Conservation (phyloP, 1,140 invertebrate species). For the Vanessa atalanta region DNA sequence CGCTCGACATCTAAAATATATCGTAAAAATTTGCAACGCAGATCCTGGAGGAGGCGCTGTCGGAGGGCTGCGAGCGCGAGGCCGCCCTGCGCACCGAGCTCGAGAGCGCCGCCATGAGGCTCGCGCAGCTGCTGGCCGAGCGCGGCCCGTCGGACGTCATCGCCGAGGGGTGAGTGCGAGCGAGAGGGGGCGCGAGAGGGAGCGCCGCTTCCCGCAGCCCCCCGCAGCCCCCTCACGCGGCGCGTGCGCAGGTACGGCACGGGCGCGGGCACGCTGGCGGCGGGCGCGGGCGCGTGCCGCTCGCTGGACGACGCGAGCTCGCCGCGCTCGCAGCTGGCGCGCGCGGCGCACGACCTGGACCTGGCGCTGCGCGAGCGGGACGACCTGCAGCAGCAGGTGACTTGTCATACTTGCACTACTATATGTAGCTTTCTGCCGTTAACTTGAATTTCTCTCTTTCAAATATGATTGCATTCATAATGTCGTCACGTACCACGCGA, state of each 20-base stretch:
- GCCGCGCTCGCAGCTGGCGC: conserved; percentile 41
- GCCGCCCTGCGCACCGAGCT: conserved; percentile 80
- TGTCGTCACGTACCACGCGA: not conserved
- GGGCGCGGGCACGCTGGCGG: conserved; percentile 32
- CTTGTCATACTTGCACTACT: not conserved
- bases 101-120: conserved; percentile 81
- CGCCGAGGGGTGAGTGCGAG: conserved; percentile 81
- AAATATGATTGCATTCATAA: too few species aligned
- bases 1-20: too few species aligned
- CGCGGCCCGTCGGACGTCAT: conserved; percentile 79
- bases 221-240: too few species aligned
- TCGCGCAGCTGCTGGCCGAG: conserved; percentile 80
- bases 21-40: conserved; percentile 15
- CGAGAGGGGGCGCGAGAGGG: too few species aligned
- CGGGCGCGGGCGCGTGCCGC: conserved; percentile 31
- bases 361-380: conserved; percentile 84
- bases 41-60: conserved; percentile 82
- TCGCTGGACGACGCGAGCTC: conserved; percentile 44
- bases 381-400: conserved; percentile 87
- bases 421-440: too few species aligned
- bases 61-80: conserved; percentile 81
- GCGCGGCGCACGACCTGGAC: conserved; percentile 82
- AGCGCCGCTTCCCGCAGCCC: too few species aligned
- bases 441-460: too few species aligned
- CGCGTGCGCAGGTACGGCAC: conserved; percentile 56